Base-by-base conservation (phyloP, 64 coral and sea anemone species). In the Pachyseris speciosa region DNA sequence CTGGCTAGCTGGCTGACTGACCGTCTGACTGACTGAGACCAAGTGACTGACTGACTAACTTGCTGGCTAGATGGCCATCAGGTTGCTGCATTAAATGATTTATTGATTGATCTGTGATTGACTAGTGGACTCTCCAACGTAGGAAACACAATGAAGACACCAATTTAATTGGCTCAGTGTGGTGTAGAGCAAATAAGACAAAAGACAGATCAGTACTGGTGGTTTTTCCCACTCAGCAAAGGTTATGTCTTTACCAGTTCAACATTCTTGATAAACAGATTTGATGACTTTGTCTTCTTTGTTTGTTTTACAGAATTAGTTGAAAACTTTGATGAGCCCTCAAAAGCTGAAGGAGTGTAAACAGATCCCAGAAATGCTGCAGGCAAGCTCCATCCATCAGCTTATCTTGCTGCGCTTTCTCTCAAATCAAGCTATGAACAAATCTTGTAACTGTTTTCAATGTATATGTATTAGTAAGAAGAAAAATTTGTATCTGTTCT, bases 311-410 rank as follows among this genome's bases (percentile, higher is more conserved):
- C 72, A 99, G 97, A 95, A 27, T 91, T 99, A 68, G 97, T 99
- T 53, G 93, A 99, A 33, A 99, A 99, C 51, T 99, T 99, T 95
- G 97, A 99, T 84, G 97, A 95, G 74, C 90, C 97, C 63, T 99
- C 97, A 26, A 99, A 92, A 27, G 68, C 85, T 24, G 97, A 99
- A 53, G 94, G 90, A 39, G 91, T 96, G 8, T 90, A 27, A 86
- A 71, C 37, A 50, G 86, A 85, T 7, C 4, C 12, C 16, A 39
- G 45, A 22, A 61, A 16, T 37, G 32, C 13, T 33, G 13, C 5
- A 31, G 78, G 24, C 15, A 30, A n/a, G 16, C 36, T 11, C 20
- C 5, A 26, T 10, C 7, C 4, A 26, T n/a, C 68, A 32, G 10
- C 61, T 70, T 7, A 63, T 60, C 55, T 12, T 29, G 15, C 9